Conservation (phyloP, 2,888 invertebrate species). For the Synanthedon formicaeformis region DNA sequence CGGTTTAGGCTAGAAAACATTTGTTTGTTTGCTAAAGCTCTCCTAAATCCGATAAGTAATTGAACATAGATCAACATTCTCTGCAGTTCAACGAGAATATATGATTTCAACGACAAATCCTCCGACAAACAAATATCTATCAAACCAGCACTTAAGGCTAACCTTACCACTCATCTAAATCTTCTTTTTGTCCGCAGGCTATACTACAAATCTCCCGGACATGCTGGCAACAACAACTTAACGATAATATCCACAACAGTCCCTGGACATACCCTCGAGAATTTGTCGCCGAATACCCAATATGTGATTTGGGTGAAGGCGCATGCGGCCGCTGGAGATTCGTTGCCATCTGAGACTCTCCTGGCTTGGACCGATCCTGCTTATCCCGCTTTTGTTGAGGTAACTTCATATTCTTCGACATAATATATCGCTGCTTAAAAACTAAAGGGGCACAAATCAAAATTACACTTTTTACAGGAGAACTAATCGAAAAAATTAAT, state of each 20-base stretch:
- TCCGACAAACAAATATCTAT: no score
- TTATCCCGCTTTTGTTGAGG: constrained; percentile 88
- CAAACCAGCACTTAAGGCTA: neutral
- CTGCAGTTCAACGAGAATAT: no score
- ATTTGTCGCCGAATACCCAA: constrained; percentile 83
- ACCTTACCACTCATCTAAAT: neutral
- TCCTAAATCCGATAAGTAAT: no score
- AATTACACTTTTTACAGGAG: no score
- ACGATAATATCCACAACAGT: constrained; percentile 75
- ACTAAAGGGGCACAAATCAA: no score
- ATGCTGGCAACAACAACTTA: constrained; percentile 69
- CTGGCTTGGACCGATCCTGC: constrained; percentile 91
- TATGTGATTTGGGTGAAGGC: constrained; percentile 84
- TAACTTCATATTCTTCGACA: constrained; percentile 35
- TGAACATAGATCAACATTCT: no score
- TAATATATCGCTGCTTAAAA: no score
- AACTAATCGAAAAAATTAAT: no score
- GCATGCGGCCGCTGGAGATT: constrained; percentile 75
- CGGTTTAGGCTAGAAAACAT: no score
- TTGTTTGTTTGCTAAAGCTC: no score
- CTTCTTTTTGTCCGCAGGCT: constrained; percentile 53
- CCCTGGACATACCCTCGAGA: constrained; percentile 78
- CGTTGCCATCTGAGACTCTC: constrained; percentile 83
- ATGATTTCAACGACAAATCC: no score
- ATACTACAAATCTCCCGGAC: constrained; percentile 73